Percentiles rank a stretch among this genome's conserved stretches.
These are phyloP conservation scores for Cheilosia grossa DNA, from an alignment of 2,888 invertebrate species.

Conservation along the genomic window DNA sequence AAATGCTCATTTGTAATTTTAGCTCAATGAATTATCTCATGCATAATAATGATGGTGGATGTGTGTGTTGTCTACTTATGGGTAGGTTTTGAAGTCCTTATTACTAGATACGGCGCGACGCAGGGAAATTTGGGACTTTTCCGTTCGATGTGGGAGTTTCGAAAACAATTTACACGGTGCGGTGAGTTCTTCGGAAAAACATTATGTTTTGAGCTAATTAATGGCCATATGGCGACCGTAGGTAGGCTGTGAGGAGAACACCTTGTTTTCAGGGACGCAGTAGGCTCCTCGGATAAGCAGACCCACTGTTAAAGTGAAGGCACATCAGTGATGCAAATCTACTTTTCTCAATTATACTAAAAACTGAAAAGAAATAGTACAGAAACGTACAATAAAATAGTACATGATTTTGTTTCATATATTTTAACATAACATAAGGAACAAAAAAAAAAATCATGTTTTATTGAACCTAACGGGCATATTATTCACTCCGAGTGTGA, in stretches of 20 bases:
- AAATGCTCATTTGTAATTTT: slow-evolving; percentile 63
- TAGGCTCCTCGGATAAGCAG: too few species aligned
- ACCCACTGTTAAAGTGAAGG: too few species aligned
- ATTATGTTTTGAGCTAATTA: slow-evolving; percentile 22
- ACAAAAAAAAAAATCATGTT: too few species aligned
- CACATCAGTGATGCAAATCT: too few species aligned
- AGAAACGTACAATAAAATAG: too few species aligned
- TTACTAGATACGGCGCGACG: not conserved
- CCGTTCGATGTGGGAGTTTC: not conserved
- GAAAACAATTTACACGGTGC: not conserved
- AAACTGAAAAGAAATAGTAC: too few species aligned
- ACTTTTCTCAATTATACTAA: too few species aligned
- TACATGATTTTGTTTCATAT: too few species aligned
- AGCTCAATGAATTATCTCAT: slow-evolving; percentile 59
- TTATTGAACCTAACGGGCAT: too few species aligned
- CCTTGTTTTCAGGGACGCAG: not conserved
- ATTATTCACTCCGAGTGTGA: too few species aligned
- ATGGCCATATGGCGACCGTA: not conserved
- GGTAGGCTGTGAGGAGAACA: not conserved
- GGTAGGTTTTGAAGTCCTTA: slow-evolving; percentile 22
- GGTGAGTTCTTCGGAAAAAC: not conserved
- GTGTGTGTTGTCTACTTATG: not conserved
- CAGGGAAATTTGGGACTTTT: not conserved
- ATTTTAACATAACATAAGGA: too few species aligned
- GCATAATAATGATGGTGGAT: slow-evolving; percentile 35